Conservation (phyloP, 2,113 vertebrate species). For the Alaudala cheleensis region DNA sequence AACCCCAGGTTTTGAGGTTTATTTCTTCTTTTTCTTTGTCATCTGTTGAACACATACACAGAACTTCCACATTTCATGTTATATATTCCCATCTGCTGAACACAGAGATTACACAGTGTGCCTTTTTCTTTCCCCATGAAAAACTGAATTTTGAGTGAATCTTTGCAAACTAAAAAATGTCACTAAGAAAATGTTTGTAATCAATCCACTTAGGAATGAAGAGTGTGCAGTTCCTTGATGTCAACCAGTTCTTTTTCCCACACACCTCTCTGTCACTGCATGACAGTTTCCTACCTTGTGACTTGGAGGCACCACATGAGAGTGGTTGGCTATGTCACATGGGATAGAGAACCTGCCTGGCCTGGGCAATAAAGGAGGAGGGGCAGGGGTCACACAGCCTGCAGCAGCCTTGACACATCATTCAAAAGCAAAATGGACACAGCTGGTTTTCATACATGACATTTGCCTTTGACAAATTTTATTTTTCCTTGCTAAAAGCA, state of each 20-base stretch:
- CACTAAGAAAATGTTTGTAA: neutral
- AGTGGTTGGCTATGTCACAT: neutral
- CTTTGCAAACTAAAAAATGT: neutral
- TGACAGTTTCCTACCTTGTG: neutral
- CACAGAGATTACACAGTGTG: neutral
- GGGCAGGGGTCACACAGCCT: neutral
- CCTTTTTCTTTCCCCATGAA: neutral
- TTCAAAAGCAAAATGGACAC: neutral
- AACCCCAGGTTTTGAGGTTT: rapidly evolving
- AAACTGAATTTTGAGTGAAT: neutral
- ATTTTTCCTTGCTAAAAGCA: neutral
- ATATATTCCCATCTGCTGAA: neutral
- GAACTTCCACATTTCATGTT: neutral
- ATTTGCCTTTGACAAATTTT: neutral
- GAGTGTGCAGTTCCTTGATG: neutral
- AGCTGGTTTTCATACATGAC: neutral
- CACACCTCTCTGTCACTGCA: neutral
- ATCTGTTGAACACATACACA: neutral
- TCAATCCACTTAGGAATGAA: neutral
- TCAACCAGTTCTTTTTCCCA: neutral
- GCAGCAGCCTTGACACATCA: neutral
- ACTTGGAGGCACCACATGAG: neutral
- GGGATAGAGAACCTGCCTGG: neutral
- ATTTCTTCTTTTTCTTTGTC: neutral
- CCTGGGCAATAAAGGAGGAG: neutral